Base-by-base conservation (phyloP, 2,113 vertebrate species). In the Silurus glanis region DNA sequence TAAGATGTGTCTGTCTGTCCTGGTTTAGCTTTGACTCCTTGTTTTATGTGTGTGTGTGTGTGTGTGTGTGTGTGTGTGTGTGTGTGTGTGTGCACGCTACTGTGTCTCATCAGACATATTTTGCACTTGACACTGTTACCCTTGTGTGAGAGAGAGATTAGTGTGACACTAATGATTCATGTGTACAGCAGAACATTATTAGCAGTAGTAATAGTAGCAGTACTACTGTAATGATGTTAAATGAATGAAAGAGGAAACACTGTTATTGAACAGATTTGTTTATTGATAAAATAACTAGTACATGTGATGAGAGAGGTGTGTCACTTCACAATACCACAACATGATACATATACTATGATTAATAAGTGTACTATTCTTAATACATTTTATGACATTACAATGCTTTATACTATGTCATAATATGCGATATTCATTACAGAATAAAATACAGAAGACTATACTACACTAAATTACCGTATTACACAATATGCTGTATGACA, bases 81-180 rank as follows among this genome's bases (percentile, higher is more conserved):
- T 25, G 17, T 67, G 25, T n/a, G 37, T 69, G 71, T 37, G 12
- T 17, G 6, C 13, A 9, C 2, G n/a, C 67, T 23, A 58, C 14
- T 58, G 74, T 89, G 14, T 90, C 91, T 87, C 85, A 74, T 87
- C 45, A 9, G 55, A 90, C 87, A 59, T 37, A 82, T 88, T 80
- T 76, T 89, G 74, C 79, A 85, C 83, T 92, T 89, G 86, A 93
- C 83, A 87, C 69, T 72, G 51, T 91, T 89, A 93, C 91, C 90
- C 91, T 14, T 21, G 17, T 45, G 25, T 9, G 6, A 86, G 64
- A 71, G 23, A 81, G 66, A 72, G 14, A 62, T n/a, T 88, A 58
- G 59, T 58, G 37, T 16, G 56, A 79, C 76, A 79, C 16, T 59
- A 80, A 28, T 19, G 55, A 80, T 37, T 79, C n/a, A 56, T 53